Conservation (phyloP, 1,140 invertebrate genomes). For the Scaptodrosophila lebanonensis region DNA sequence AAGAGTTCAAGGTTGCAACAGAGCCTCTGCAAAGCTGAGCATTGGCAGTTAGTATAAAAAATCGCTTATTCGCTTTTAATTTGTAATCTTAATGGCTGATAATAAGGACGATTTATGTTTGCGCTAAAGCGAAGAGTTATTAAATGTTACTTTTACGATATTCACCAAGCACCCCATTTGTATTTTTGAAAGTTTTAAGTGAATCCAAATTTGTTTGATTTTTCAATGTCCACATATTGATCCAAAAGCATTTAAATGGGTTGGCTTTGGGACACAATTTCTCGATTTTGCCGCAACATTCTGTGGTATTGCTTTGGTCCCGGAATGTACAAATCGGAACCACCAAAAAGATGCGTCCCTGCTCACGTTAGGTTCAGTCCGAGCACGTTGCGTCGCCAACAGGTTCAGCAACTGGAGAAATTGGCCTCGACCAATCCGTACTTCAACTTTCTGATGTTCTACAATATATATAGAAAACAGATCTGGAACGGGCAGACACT, state of each 20-base stretch:
- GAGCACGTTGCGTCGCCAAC: no score
- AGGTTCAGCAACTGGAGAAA: background rate
- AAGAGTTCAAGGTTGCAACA: constrained; percentile 61
- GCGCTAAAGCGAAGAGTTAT: no score
- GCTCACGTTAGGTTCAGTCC: background rate
- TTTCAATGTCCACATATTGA: no score
- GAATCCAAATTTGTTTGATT: no score
- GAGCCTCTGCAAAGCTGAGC: constrained; percentile 8
- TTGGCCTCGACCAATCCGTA: constrained; percentile 10
- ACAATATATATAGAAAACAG: no score
- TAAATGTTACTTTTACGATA: background rate
- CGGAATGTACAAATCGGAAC: background rate
- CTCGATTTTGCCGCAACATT: constrained; percentile 4
- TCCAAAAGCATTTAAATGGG: background rate
- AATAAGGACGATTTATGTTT: background rate
- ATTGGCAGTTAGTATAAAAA: constrained; percentile 15
- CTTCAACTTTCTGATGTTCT: constrained; percentile 9
- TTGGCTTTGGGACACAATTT: constrained; percentile 12
- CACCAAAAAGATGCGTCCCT: background rate
- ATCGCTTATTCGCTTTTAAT: constrained; percentile 33
- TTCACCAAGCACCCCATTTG: constrained; percentile 1
- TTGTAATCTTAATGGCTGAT: constrained; percentile 35
- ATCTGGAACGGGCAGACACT: background rate
- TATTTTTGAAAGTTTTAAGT: no score
- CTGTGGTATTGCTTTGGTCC: background rate